A percentile compares a stretch with the other conserved stretches of the same genome.
phyloP scores from a whole-genome alignment of 2,888 invertebrate genomes.

The Allolobophora icterica region DNA sequence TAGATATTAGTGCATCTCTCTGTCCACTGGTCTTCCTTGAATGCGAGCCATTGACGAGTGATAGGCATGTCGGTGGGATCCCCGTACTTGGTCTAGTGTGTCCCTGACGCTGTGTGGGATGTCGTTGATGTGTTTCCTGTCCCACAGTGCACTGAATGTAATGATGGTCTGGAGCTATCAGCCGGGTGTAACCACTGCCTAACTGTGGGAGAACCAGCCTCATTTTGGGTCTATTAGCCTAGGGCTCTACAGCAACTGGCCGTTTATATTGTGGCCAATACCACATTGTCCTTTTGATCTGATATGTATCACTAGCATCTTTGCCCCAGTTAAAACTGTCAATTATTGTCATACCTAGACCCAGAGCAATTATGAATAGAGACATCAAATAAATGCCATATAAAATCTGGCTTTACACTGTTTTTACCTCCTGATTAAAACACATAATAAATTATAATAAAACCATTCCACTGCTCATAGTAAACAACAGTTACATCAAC shows the following conservation, averaged over 20 bases:
- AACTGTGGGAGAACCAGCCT: not conserved
- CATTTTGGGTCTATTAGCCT: not conserved
- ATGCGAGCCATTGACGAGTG: not conserved
- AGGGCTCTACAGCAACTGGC: not conserved
- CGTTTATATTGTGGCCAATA: not conserved
- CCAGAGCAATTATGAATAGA: no score
- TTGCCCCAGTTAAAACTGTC: no score
- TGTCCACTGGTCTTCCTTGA: not conserved
- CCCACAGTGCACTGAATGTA: not conserved
- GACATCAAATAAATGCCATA: no score
- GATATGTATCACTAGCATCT: not conserved
- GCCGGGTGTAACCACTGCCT: not conserved
- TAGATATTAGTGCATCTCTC: not conserved
- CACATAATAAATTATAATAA: no score
- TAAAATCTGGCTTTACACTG: no score
- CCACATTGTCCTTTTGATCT: not conserved
- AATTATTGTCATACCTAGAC: no score
- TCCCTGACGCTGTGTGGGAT: not conserved
- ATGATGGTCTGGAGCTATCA: not conserved
- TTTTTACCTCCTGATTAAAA: no score
- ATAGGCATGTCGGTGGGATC: not conserved
- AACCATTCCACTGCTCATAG: no score
- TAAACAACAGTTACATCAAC: no score
- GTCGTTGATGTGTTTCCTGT: not conserved
- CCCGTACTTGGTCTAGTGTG: not conserved